Evolutionary conservation across 2,797 vertebrate species (phyloP).

Genomic region (Discoglossus pictus): DNA sequence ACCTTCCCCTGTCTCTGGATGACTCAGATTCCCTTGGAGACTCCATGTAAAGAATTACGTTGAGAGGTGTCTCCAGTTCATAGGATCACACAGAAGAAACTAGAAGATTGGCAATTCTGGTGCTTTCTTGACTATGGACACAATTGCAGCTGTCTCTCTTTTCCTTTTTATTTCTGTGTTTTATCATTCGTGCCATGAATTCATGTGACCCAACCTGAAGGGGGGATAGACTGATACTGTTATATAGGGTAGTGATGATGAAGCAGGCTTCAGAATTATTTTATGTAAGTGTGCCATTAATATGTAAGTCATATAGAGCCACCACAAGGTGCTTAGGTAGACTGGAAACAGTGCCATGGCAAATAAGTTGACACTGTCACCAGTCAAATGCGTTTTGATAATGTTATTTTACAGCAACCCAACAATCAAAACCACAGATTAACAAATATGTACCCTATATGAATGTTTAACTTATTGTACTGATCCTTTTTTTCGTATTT

Average conservation of each 20-base stretch:
- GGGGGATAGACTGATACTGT: constrained; percentile 74
- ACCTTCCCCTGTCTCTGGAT: constrained; percentile 96
- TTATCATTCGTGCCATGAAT: constrained; percentile 73
- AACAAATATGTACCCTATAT: neutral
- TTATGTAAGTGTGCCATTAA: constrained; percentile 35
- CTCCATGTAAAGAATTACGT: constrained; percentile 82
- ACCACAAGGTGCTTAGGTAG: constrained; percentile 1
- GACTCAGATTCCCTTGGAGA: constrained; percentile 95
- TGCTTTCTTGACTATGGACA: constrained; percentile 67
- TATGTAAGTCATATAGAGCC: constrained; percentile 6
- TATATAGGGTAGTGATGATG: constrained; percentile 50
- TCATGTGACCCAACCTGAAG: constrained; percentile 64
- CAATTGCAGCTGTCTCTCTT: constrained; percentile 53
- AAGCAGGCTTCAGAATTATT: constrained; percentile 49
- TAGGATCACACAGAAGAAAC: constrained; percentile 63
- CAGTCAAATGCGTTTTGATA: constrained; percentile 3
- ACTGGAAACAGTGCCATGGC: constrained; percentile 2
- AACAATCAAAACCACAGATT: neutral
- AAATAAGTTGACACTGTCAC: neutral
- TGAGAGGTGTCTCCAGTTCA: constrained; percentile 51
- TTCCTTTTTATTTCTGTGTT: constrained; percentile 68
- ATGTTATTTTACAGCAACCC: constrained; percentile 1
- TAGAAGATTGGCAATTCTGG: constrained; percentile 69
- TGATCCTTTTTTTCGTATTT: constrained; percentile 32
- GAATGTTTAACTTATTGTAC: constrained; percentile 4